These are phyloP conservation scores for Gerris buenoi DNA, from an alignment of 1,140 invertebrate species.

Conservation along the genomic window DNA sequence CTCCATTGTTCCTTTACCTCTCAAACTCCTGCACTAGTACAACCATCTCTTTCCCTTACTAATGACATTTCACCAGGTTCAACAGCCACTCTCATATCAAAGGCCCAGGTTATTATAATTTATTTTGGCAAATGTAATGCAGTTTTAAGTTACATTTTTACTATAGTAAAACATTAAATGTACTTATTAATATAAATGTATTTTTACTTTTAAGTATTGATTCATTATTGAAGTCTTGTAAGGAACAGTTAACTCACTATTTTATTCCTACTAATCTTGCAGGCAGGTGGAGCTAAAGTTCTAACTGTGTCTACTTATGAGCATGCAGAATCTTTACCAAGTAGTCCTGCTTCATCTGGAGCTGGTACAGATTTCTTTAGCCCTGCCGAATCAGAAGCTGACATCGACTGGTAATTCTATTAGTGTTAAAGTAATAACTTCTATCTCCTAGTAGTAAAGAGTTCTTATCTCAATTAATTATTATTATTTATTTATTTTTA, in stretches of 20 bases:
- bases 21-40: conserved; percentile 2
- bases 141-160: no score
- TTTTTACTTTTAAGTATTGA: no score
- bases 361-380: conserved; percentile 18
- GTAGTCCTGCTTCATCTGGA: conserved; percentile 35
- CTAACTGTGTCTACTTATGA: conserved; percentile 38
- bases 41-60: conserved; percentile 13
- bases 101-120: conserved; percentile 20
- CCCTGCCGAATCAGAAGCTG: conserved; percentile 22
- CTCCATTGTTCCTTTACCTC: conserved; percentile 31
- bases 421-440: no score
- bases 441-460: no score
- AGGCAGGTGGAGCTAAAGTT: conserved; percentile 31
- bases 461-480: background rate
- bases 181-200: no score
- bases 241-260: no score
- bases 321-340: conserved; percentile 40
- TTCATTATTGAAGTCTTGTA: no score
- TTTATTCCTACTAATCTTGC: no score
- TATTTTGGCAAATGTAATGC: no score
- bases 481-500: conserved; percentile 2
- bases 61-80: conserved; percentile 22
- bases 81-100: conserved; percentile 20
- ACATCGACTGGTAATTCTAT: conserved; percentile 22
- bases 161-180: no score